These are phyloP conservation scores for Argynnis bischoffii DNA, from an alignment of 2,888 invertebrate genomes.

Conservation along the genomic window DNA sequence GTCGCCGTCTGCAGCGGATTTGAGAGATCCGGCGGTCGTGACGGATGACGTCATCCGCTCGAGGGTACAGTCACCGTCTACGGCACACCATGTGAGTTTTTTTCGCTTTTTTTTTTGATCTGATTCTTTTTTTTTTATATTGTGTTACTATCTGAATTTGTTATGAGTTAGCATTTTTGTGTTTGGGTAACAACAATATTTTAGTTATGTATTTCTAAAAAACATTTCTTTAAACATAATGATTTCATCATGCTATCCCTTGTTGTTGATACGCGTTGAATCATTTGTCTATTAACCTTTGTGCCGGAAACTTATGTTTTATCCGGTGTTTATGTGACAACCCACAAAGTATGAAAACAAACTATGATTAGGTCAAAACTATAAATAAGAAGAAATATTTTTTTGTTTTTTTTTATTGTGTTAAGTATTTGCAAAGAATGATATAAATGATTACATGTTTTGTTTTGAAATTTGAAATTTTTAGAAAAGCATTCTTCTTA, in stretches of 20 bases:
- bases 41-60: constrained; percentile 75
- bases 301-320: constrained; percentile 41
- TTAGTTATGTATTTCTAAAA: no score
- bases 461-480: no score
- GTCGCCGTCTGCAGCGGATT: constrained; percentile 80
- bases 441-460: no score
- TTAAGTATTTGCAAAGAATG: no score
- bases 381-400: no score
- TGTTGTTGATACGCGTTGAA: neutral
- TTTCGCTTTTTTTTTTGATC: neutral
- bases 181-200: no score
- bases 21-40: constrained; percentile 69
- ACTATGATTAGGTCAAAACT: neutral
- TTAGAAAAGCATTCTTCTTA: no score
- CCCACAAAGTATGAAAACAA: neutral
- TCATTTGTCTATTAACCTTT: neutral
- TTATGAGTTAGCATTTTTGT: neutral
- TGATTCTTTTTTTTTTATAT: neutral
- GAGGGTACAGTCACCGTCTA: constrained; percentile 73
- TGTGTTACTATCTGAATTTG: neutral
- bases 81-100: constrained; percentile 66
- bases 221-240: no score
- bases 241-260: no score
- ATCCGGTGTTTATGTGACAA: constrained; percentile 44
- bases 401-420: no score